phyloP scores from a whole-genome alignment of 2,797 vertebrate species.

The Rhabdophis nuchalis region DNA sequence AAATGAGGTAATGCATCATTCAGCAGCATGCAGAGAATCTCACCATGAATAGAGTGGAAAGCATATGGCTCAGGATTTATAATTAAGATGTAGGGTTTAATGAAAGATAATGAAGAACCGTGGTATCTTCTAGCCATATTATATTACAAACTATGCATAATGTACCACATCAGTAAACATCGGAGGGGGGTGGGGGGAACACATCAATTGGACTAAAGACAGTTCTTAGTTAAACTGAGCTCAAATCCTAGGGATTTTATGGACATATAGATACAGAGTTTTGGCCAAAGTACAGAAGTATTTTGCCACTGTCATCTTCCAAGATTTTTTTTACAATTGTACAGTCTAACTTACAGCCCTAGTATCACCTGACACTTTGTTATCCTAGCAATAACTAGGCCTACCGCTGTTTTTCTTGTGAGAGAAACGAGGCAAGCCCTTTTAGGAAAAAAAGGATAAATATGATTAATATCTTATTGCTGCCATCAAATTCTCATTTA shows the following conservation, averaged over 20 bases:
- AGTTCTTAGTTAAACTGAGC: neutral
- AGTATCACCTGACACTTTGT: neutral
- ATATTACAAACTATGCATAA: neutral
- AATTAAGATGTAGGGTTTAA: neutral
- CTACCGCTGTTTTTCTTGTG: neutral
- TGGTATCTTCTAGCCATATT: accelerated
- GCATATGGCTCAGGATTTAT: constrained; percentile 29
- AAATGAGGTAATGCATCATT: constrained; percentile 47
- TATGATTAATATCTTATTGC: neutral
- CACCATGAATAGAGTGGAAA: constrained; percentile 6
- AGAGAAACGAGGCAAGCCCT: neutral
- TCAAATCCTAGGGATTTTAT: neutral
- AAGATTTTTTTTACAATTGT: neutral
- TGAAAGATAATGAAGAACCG: neutral
- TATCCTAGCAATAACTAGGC: neutral
- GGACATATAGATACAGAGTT: neutral
- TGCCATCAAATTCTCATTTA: neutral
- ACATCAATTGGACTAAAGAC: neutral
- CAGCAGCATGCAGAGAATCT: constrained; percentile 47
- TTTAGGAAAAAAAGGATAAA: neutral
- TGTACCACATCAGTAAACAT: neutral
- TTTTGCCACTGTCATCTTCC: neutral
- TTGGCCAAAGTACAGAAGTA: neutral
- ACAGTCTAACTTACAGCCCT: neutral
- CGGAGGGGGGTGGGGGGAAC: accelerated